A percentile compares a stretch with the other conserved stretches of the same genome.
Conservation (phyloP, 2,113 vertebrate species). For the Nerophis lumbriciformis region DNA sequence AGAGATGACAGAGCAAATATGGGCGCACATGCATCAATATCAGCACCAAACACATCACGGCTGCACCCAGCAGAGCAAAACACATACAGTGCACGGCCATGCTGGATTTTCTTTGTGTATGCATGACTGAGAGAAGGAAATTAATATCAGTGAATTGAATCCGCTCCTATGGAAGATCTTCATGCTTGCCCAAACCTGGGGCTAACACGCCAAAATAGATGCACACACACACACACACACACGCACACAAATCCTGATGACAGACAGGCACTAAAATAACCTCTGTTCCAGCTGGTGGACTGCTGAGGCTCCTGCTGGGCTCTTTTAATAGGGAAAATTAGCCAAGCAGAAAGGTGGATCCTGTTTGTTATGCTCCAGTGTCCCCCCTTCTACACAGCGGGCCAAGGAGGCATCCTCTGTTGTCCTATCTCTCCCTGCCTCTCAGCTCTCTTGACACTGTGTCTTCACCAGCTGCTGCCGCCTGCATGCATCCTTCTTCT, state of each 20-base stretch:
- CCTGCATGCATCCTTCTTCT: constrained; percentile 40
- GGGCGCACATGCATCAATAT: constrained; percentile 66
- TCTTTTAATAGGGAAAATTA: constrained; percentile 99
- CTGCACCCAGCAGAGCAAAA: constrained; percentile 37
- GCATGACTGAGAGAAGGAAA: constrained; percentile 62
- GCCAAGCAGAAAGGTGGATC: constrained; percentile 96
- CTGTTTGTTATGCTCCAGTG: constrained; percentile 95
- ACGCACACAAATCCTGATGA: constrained; percentile 38
- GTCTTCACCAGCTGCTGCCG: constrained; percentile 61
- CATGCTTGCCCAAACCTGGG: constrained; percentile 57
- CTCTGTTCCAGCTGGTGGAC: constrained; percentile 87
- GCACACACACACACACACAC: constrained; percentile 31
- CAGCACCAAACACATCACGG: constrained; percentile 50
- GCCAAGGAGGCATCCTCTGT: constrained; percentile 76
- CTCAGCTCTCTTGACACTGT: constrained; percentile 60
- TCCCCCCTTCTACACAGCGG: constrained; percentile 77
- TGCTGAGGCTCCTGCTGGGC: constrained; percentile 88
- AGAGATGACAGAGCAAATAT: constrained; percentile 72
- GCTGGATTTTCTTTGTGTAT: constrained; percentile 65
- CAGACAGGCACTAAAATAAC: constrained; percentile 90
- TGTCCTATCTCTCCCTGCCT: constrained; percentile 64
- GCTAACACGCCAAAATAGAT: constrained; percentile 44
- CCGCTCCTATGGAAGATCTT: constrained; percentile 66
- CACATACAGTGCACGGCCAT: constrained; percentile 35
- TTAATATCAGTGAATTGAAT: constrained; percentile 71